Evolutionary conservation across 2,888 invertebrate genomes (phyloP).

Genomic region (Diploptera punctata): DNA sequence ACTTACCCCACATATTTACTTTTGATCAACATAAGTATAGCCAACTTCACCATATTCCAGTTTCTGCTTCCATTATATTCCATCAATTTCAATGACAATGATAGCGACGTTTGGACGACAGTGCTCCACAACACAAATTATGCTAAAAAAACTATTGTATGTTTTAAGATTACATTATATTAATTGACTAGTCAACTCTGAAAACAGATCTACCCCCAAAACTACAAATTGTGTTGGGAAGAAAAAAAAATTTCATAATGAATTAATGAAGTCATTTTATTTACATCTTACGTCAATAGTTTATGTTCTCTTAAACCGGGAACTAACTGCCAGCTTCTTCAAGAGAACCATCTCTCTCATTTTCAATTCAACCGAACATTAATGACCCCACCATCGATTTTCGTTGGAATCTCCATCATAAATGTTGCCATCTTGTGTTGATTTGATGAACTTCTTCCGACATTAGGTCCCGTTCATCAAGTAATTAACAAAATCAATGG

Average conservation of each 20-base stretch:
- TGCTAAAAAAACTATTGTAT: no score
- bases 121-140: conserved; percentile 90
- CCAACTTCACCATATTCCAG: conserved; percentile 95
- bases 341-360: no score
- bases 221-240: not conserved
- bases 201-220: not conserved
- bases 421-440: no score
- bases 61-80: conserved; percentile 74
- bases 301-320: not conserved
- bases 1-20: not conserved
- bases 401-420: no score
- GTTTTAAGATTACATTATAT: no score
- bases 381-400: no score
- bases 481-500: no score
- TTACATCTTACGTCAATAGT: not conserved
- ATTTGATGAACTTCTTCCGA: no score
- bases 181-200: no score
- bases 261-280: not conserved
- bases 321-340: not conserved
- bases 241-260: not conserved
- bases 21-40: conserved; percentile 76
- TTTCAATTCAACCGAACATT: no score
- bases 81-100: conserved; percentile 92
- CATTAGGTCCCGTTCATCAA: no score
- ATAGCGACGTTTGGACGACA: no score